These are phyloP conservation scores for Macaria notata DNA, from an alignment of 2,888 invertebrate species.

Conservation along the genomic window DNA sequence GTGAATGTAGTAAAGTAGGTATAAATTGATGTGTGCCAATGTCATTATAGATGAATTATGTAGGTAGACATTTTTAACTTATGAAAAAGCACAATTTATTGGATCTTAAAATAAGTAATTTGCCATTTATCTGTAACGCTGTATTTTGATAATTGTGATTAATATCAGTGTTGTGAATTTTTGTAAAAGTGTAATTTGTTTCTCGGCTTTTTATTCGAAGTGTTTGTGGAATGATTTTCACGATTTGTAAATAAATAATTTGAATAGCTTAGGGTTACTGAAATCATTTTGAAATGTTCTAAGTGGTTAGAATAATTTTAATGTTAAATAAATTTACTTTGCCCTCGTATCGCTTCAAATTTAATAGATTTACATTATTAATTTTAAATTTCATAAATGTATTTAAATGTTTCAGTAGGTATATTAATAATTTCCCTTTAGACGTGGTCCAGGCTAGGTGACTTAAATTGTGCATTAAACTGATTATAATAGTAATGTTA, in stretches of 20 bases:
- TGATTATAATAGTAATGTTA: constrained; percentile 59
- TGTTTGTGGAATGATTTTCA: constrained; percentile 7
- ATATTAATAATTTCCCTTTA: constrained; percentile 50
- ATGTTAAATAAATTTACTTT: not conserved
- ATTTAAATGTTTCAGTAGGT: constrained; percentile 10
- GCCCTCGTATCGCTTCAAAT: not conserved
- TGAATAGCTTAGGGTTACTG: constrained; percentile 38
- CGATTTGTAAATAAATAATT: constrained; percentile 20
- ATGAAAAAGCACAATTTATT: constrained; percentile 44
- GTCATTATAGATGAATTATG: constrained; percentile 41
- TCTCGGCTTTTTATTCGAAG: not conserved
- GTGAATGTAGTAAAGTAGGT: constrained; percentile 50
- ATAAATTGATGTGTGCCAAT: constrained; percentile 62
- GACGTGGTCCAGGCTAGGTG: constrained; percentile 81
- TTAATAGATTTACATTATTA: not conserved
- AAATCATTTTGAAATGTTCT: constrained; percentile 34
- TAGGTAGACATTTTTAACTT: constrained; percentile 45
- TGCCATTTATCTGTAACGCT: constrained; percentile 47
- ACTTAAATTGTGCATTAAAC: constrained; percentile 80
- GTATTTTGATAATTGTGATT: constrained; percentile 41
- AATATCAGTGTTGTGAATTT: constrained; percentile 64
- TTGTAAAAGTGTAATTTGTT: constrained; percentile 33
- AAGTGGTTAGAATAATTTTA: constrained; percentile 11
- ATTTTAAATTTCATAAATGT: constrained; percentile 13
- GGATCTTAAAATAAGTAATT: constrained; percentile 35